Evolutionary conservation across 2,888 invertebrate genomes (phyloP).

Genomic region (Acanthosoma haemorrhoidale): DNA sequence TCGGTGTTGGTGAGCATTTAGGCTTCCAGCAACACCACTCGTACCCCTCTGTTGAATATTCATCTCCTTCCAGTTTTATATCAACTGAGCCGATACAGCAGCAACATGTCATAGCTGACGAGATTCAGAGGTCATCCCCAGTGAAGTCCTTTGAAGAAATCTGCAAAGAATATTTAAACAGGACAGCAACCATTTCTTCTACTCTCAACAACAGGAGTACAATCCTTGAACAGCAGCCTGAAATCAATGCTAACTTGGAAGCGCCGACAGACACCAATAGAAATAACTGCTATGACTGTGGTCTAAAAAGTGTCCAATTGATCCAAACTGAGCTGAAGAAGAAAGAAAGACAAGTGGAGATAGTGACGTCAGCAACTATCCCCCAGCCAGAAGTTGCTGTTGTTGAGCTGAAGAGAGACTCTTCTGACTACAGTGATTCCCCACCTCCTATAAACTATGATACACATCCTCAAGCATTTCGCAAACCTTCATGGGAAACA

Average conservation of each 20-base stretch:
- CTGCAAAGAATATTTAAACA: constrained; percentile 15
- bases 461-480: constrained; percentile 45
- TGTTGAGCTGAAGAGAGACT: neutral
- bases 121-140: neutral
- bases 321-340: neutral
- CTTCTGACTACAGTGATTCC: neutral
- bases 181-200: neutral
- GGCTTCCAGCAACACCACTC: neutral
- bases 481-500: constrained; percentile 48
- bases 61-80: neutral
- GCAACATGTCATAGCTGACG: neutral
- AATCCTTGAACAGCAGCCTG: neutral
- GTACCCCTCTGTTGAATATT: neutral
- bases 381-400: neutral
- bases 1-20: neutral
- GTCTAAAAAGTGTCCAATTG: neutral
- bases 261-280: neutral
- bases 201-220: neutral
- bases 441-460: constrained; percentile 52
- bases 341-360: neutral
- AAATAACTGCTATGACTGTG: neutral
- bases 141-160: constrained; percentile 27
- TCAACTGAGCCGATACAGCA: neutral
- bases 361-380: neutral
- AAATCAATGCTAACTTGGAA: neutral